Base-by-base conservation (phyloP, 2,113 vertebrate genomes). In the Tragelaphus buxtoni region DNA sequence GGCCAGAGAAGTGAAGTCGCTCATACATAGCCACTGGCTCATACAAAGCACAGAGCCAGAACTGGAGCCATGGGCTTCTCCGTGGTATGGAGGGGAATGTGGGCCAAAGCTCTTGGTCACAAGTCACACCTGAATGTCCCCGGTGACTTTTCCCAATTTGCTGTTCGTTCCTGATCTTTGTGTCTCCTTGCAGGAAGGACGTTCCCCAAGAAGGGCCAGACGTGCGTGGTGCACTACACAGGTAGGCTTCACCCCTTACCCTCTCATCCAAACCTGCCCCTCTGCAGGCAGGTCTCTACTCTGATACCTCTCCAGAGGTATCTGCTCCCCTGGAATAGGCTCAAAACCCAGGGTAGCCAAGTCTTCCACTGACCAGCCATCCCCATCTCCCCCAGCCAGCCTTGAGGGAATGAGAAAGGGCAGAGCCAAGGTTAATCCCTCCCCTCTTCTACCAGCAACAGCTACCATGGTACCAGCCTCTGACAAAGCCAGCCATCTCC, bases 151-250 rank as follows among this genome's bases (percentile, higher is more conserved):
- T 88, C 35, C 65, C 42, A 80, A 81, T 65, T 35, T 1, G 30
- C 35, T 92, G 14, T 26, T 90, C 49, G 28, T 91, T 95, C 42
- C 61, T 74, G 58, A 10, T 39, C 7, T 35, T 94, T 8, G 12
- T 94, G 39, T 98, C 45, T 98, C 93, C 98, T 96, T 95, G 98
- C 99, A 99, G 99, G 99, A 98, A 99, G 99, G 98, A 99, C 99
- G 24, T 99, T 99, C 98, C 99, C 99, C 93, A 99, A 99, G 99
- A 99, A 99, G 98, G 99, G 99, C 85, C 99, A 99, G 99, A 99
- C 99, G 0, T 99, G 99, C 91, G 99, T 99, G 94, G 99, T 99
- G 91, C 99, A 99, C 98, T 99, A 99, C 98, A 99, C 99, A 99
- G 99, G 99, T 99, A 99, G 99, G 98, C 56, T n/a, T 88, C 3